Evolutionary conservation across 2,888 invertebrate genomes (phyloP), one percentile per base, ranked within the genome.

Genomic region (Notodonta dromedarius): DNA sequence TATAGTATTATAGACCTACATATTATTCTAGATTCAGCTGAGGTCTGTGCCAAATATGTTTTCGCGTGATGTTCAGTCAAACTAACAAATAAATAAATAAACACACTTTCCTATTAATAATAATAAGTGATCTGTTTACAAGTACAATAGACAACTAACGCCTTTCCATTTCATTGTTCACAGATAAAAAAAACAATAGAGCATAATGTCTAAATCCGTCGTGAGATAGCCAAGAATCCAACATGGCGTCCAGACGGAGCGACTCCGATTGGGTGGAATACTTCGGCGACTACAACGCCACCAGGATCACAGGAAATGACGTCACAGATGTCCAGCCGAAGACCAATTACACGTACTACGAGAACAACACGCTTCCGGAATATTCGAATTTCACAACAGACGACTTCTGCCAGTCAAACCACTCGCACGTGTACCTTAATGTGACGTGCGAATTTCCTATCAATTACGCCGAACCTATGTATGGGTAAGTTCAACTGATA

Each of bases 381-480:
- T 92, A 85, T 63, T 80, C 88, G 0, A 93, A 93, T 65, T 92
- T 91, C 48, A 83, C 88, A 0, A 76, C 85, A 0, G 90, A 90
- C 46, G 92, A 93, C 65, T 93, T 83, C 62, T 93, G 93, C 64
- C 74, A 83, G 5, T 91, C 92, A 1, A 92, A 93, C 55, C 77
- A 87, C 60, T 90, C 92, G 0, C 92, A 91, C 58, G 84, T 85
- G 0, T 94, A 94, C 74, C 80, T 96, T 64, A 96, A 96, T 80
- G 95, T 96, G 0, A 96, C 96, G 0, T 94, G 94, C 64, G 95
- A 96, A 74, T 94, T 95, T 75, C 96, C 91, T 0, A 94, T 96
- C 62, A 91, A 93, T 59, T 95, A 96, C 85, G 96, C 96, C 0
- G 94, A 95, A 62, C 96, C 96, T 39, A 94, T 97, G 86, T 96